Base-by-base conservation (phyloP, 2,888 invertebrate genomes). In the Augochlorella aurata region DNA sequence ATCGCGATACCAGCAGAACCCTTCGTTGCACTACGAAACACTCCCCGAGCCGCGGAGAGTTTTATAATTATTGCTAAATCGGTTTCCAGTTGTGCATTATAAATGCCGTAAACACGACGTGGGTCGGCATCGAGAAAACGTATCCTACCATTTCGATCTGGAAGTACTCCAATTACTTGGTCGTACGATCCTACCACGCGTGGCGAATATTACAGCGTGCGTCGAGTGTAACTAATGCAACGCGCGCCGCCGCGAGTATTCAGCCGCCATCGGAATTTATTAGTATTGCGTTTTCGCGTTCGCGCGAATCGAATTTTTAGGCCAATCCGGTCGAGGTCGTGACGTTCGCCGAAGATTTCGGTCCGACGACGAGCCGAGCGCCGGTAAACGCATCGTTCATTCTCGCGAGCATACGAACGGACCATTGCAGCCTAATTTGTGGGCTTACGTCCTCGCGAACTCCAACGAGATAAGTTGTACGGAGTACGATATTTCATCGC, bases 391-490 rank as follows among this genome's bases (percentile, higher is more conserved):
- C 5, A 18, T 49, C 16, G 44, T 63, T 14, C 44, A 68, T 63
- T 49, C 69, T 58, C 18, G 18, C 12, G n/a, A 24, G 47, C 12
- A 10, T 58, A 49, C 49, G 61, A 58, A 54, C n/a, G n/a, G 49
- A n/a, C 58, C 49, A n/a, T 74, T 67, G 58, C n/a, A 49, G 21
- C 9, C 29, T 44, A 74, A 77, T 67, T 77, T 58, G 74, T 29
- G 38, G 38, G 58, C 24, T 38, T 52, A 9, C 44, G 24, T 58
- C 24, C 18, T 3, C 21, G 50, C 12, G 38, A 74, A 77, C 38
- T 12, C 50, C 63, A 24, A 66, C 2, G 52, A 12, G 45, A 65
- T 24, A 47, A 54, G 52, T 50, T 78, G 14, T 49, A 5, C 18
- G 18, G 4, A 1, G 16, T 10, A 10, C 21, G 24, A 49, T 68